Percentiles rank a stretch among this genome's conserved stretches.
Evolutionary conservation across 2,888 invertebrate species (phyloP).

Genomic region (Aspidiotus destructor): DNA sequence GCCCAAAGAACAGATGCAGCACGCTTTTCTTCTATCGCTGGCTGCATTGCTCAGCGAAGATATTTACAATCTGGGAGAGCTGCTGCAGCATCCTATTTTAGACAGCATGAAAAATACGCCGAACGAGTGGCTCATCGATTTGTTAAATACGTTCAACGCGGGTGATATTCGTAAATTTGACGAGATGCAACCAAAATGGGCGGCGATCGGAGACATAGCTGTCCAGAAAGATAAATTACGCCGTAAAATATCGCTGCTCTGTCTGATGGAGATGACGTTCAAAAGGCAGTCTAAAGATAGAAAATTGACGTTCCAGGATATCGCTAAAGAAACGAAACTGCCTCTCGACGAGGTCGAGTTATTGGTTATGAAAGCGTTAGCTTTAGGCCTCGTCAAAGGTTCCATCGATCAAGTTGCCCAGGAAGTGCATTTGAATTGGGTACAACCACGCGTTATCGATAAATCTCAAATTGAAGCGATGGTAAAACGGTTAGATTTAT

Average conservation of each 20-base stretch:
- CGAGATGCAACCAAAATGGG: slow-evolving; percentile 62
- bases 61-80: slow-evolving; percentile 93
- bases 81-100: slow-evolving; percentile 89
- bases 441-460: slow-evolving; percentile 71
- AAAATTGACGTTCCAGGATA: slow-evolving; percentile 75
- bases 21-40: slow-evolving; percentile 83
- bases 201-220: slow-evolving; percentile 69
- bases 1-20: slow-evolving; percentile 56
- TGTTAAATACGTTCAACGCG: slow-evolving; percentile 75
- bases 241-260: slow-evolving; percentile 88
- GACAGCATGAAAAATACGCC: slow-evolving; percentile 68
- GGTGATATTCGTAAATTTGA: slow-evolving; percentile 72
- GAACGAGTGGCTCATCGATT: slow-evolving; percentile 78
- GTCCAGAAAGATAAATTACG: slow-evolving; percentile 70
- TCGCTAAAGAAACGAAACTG: slow-evolving; percentile 73
- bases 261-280: slow-evolving; percentile 75
- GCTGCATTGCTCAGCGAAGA: slow-evolving; percentile 90
- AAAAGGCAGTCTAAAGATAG: slow-evolving; percentile 34
- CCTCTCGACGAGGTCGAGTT: slow-evolving; percentile 82
- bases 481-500: slow-evolving; percentile 59
- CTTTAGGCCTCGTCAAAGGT: slow-evolving; percentile 85
- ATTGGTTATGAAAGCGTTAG: slow-evolving; percentile 94
- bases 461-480: slow-evolving; percentile 54
- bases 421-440: slow-evolving; percentile 73
- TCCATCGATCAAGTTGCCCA: slow-evolving; percentile 83